Evolutionary conservation across 2,797 vertebrate genomes (phyloP), one percentile per base, ranked within the genome.

Genomic region (Cynodonichthys magdalenae): DNA sequence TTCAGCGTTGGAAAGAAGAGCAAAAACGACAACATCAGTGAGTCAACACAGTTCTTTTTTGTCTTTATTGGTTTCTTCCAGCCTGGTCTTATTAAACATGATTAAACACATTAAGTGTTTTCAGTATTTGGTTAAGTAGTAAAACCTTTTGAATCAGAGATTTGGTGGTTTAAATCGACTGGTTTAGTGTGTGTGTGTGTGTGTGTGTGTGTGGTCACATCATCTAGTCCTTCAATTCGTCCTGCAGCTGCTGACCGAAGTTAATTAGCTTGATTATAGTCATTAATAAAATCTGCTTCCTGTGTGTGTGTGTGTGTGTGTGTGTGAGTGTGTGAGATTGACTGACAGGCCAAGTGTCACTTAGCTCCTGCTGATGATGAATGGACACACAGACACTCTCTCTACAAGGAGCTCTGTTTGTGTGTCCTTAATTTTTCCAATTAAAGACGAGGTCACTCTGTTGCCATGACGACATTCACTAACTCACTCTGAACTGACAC

Each of bases 1-100:
- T 91, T 94, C 81, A 96, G 93, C 17, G 93, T 93, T 0, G 95
- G 94, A 53, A 82, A 92, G 69, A 86, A 71, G 46, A 74, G 34
- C 14, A 87, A 94, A 81, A 87, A 66, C 4, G 36, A 39, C 72
- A 91, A 88, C 50, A 93, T 98, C 85, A 94, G 97, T 98, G 85
- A 97, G 96, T 67, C 3, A 66, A 14, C 41, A 17, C 1, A 51
- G 2, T 42, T 51, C 3, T 12, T 39, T 39, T 34, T 8, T 7
- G 31, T 34, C 6, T 34, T 34, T 2, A 10, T 48, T 39, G 4
- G 31, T 15, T 4, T 5, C 19, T n/a, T 19, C n/a, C 31, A 53
- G 29, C 11, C 10, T 39, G 36, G 2, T 14, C 36, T 3, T 39
- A 39, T 39, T 39, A 39, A 39, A 39, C 36, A 12, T 34, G 6